Base-by-base conservation (phyloP, 2,113 vertebrate species). In the Aspiorhynchus laticeps region DNA sequence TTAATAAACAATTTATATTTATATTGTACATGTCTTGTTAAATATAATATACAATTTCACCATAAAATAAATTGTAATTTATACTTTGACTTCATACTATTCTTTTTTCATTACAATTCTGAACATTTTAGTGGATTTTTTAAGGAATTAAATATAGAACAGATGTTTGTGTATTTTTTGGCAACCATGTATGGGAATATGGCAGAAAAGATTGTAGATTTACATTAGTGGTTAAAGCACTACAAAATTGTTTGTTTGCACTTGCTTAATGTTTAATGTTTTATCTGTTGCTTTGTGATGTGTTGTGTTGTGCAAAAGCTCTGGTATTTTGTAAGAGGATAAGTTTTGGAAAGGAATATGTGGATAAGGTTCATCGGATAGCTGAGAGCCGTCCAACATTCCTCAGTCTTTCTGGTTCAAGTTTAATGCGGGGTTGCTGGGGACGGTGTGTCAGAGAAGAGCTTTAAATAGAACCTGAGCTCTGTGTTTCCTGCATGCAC, bases 391-490 rank as follows among this genome's bases (percentile, higher is more conserved):
- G 31, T 51, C 51, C 51, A 80, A 21, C 86, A 84, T 86, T 86
- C 84, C 69, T 48, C 87, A 63, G 71, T 75, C 53, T 38, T 36
- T 67, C 51, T 71, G 81, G 46, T 53, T 78, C 36, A 85, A 21
- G 76, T 59, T 12, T 26, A 26, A 59, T 41, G 21, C 8, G 21
- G 28, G 79, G 86, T 56, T 83, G 17, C n/a, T 41, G 43, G 67
- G 80, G 77, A 83, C 83, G 19, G n/a, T 74, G 48, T 83, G 26
- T 76, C 76, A 75, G 78, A 46, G 4, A 43, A 65, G 51, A 63
- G 41, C 81, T 88, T 88, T 86, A 85, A 85, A 88, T 86, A 90
- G 81, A 78, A 19, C 59, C n/a, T 77, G 73, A 85, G 26, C 43
- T 53, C 28, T 82, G 61, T 77, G n/a, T 61, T 75, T 77, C 83